These are phyloP conservation scores for Eugnorisma glareosa DNA, from an alignment of 2,888 invertebrate species.

Conservation along the genomic window DNA sequence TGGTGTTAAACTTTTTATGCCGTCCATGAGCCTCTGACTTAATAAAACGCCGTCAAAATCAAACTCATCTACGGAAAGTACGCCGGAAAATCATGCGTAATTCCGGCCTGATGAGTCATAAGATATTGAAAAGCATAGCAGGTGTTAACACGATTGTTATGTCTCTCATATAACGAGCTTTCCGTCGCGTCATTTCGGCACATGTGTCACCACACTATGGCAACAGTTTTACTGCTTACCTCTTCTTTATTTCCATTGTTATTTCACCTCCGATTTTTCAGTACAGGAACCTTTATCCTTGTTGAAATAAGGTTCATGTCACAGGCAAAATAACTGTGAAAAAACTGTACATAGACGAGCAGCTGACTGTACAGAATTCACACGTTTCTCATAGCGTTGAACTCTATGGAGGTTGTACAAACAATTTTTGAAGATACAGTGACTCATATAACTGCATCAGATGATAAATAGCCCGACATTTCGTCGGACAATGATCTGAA, in stretches of 20 bases:
- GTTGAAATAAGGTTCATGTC: not conserved
- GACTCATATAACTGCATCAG: constrained; percentile 67
- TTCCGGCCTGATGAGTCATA: not conserved
- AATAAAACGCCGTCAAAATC: not conserved
- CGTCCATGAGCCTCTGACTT: too few relatives aligned
- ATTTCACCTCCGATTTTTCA: not conserved
- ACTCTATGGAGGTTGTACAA: constrained; percentile 77
- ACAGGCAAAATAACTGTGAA: not conserved
- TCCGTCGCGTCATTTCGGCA: not conserved
- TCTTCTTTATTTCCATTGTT: not conserved
- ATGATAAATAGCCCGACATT: constrained; percentile 57
- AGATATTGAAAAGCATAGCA: not conserved
- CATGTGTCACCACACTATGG: too few relatives aligned
- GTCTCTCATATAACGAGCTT: not conserved
- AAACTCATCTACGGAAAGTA: not conserved
- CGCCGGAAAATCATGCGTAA: not conserved
- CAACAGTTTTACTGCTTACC: not conserved
- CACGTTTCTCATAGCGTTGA: constrained; percentile 72
- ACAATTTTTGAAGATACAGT: constrained; percentile 70
- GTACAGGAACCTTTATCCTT: not conserved
- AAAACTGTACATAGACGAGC: not conserved
- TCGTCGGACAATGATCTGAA: constrained; percentile 47
- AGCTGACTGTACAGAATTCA: constrained; percentile 55
- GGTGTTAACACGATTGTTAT: not conserved
- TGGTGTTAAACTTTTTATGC: too few relatives aligned